Base-by-base conservation (phyloP, 2,888 invertebrate species). In the Lydus trimaculatus region DNA sequence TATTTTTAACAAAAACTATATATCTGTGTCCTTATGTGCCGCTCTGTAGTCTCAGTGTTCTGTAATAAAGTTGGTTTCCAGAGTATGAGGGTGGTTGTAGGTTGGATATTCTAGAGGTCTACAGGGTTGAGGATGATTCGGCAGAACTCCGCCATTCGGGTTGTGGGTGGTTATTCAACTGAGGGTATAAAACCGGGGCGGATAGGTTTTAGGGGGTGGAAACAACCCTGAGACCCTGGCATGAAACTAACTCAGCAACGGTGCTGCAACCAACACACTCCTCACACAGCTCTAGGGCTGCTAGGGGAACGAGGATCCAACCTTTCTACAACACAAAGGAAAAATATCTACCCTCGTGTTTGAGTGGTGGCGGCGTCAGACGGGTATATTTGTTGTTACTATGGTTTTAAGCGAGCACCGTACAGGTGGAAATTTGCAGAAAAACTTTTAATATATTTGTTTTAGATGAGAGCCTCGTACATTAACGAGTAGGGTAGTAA, bases 71-170 rank as follows among this genome's bases (percentile, higher is more conserved):
- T 15, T 25, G 56, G 25, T 56, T 56, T 23, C 6, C 3, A 13
- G 56, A 15, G 56, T 56, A 56, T 25, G 56, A 56, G 70, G 66
- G 59, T 39, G 66, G 67, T 56, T 43, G 63, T 64, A 65, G 77
- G 80, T 74, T 77, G 82, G 80, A 80, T 82, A 82, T 81, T 80
- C 81, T 80, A 79, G 80, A 82, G 81, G 82, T 82, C 81, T 80
- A 79, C 78, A 79, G 83, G 83, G 82, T 82, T 81, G 80, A 82
- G 84, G 84, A 84, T 84, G 84, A 84, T 84, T 84, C 83, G 84
- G 84, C 83, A 84, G 81, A 83, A 84, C 82, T 84, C 81, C 82
- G 81, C 80, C 79, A 74, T 77, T 76, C 79, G 78, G 81, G 79
- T 15, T 28, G 56, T 28, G 56, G 56, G 56, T 56, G 56, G 56